phyloP scores from a whole-genome alignment of 2,888 invertebrate genomes.

The Tetramorium bicarinatum region DNA sequence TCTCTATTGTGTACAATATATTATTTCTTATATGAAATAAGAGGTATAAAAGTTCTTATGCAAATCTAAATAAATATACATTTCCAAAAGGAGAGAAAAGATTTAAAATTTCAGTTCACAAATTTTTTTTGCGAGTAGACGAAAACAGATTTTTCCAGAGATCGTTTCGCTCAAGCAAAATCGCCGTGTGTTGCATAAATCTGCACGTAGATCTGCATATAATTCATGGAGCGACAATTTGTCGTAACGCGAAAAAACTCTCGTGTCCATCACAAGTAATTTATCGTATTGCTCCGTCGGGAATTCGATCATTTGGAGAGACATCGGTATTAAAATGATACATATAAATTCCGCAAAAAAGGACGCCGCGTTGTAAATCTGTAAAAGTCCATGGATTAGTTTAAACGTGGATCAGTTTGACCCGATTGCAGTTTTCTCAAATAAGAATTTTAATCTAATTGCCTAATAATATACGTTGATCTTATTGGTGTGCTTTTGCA shows the following conservation, averaged over 20 bases:
- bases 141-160: neutral
- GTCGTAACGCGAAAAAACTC: constrained; percentile 21
- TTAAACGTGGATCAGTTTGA: constrained; percentile 11
- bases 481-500: neutral
- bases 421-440: neutral
- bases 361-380: neutral
- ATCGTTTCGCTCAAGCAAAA: neutral
- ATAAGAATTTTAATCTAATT: too few relatives aligned
- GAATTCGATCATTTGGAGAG: constrained; percentile 10
- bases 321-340: constrained; percentile 18
- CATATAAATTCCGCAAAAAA: constrained; percentile 20
- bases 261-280: neutral
- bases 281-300: constrained; percentile 9
- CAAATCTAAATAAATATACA: neutral
- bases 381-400: neutral
- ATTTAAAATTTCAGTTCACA: neutral
- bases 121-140: neutral
- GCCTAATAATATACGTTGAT: neutral
- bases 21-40: neutral
- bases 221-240: constrained; percentile 36
- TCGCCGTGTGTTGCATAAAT: neutral
- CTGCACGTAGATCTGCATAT: neutral
- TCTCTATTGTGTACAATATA: neutral
- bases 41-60: neutral
- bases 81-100: neutral